These are phyloP conservation scores for Piaya cayana DNA, from an alignment of 2,113 vertebrate genomes.

Conservation along the genomic window DNA sequence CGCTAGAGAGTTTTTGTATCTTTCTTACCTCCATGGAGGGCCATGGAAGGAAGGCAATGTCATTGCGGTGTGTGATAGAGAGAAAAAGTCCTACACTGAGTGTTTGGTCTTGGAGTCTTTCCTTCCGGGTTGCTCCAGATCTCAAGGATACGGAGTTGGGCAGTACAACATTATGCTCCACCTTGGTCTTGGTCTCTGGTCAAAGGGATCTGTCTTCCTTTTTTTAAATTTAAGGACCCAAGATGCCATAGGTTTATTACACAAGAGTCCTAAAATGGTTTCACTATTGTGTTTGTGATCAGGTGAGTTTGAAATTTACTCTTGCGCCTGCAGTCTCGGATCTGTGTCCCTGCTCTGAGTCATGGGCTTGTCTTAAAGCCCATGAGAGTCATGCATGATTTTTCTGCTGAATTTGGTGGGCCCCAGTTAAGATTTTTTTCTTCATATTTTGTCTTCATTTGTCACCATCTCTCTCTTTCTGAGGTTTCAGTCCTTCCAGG, in stretches of 20 bases:
- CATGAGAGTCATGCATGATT: neutral
- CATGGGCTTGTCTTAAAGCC: neutral
- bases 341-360: neutral
- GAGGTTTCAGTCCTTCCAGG: conserved; percentile 37
- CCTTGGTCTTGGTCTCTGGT: neutral
- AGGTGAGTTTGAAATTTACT: neutral
- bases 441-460: neutral
- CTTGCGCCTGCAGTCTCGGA: neutral
- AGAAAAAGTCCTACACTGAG: neutral
- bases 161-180: neutral
- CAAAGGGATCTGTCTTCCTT: neutral
- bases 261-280: neutral
- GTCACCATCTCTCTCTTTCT: neutral
- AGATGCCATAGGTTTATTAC: neutral
- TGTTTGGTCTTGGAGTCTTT: neutral
- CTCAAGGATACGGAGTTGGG: neutral
- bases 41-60: neutral
- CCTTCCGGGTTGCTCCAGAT: too few species aligned
- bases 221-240: neutral
- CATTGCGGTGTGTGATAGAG: neutral
- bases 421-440: neutral
- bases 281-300: neutral
- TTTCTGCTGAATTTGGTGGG: neutral
- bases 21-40: neutral
- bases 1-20: neutral